Base-by-base conservation (phyloP, 2,113 vertebrate species). In the Zingel zingel region DNA sequence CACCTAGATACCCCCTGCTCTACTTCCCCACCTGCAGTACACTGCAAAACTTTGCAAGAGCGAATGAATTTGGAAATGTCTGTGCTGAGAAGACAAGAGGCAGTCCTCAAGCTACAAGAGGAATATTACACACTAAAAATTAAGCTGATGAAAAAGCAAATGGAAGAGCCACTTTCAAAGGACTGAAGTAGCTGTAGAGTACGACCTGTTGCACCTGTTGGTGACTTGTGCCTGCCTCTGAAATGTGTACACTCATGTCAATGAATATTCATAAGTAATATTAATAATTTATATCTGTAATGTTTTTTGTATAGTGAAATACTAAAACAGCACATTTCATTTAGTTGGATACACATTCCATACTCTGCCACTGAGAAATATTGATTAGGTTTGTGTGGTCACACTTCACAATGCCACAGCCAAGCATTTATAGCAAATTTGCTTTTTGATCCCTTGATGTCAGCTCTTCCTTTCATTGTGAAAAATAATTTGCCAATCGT, bases 41-140 rank as follows among this genome's bases (percentile, higher is more conserved):
- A 83, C n/a, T 30, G 74, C 77, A 53, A 77, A 23, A 62, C 69
- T 9, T 23, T 85, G 45, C 92, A 90, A 56, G 90, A 91, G 48
- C 74, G 76, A 36, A 56, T 76, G 67, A 79, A 92, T 81, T 82
- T 93, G 86, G 92, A 92, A 79, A 84, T 93, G 79, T 88, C 83
- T 51, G 90, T 92, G 48, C 77, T 93, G 25, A 87, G 86, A 77
- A 87, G 90, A 91, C 89, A 92, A 82, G 90, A 91, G 11, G 53
- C 80, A 2, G 89, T 93, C 23, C 89, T 91, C 64, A 86, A 85
- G 76, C 86, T 93, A 21, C 90, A 93, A 58, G 88, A 93, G 50
- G 90, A 93, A 65, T 93, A 93, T 86, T 92, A 93, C 67, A 86
- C 83, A 11, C 79, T 93, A 6, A 92, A 93, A 83, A 92, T 93